Evolutionary conservation across 2,888 invertebrate genomes (phyloP).

Genomic region (Plusia festucae): DNA sequence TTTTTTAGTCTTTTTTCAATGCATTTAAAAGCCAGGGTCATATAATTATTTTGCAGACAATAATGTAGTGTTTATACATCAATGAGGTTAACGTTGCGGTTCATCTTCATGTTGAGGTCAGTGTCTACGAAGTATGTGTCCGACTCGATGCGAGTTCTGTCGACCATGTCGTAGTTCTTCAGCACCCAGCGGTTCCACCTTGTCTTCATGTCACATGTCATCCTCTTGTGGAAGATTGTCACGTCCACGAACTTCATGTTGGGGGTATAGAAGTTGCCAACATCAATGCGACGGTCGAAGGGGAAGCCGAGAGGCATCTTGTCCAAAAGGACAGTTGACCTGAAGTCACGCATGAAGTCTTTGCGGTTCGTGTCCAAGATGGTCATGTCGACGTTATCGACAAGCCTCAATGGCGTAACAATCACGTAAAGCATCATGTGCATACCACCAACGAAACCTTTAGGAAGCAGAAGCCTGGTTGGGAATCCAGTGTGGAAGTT

Average conservation of each 20-base stretch:
- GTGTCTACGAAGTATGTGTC: constrained; percentile 73
- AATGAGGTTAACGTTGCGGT: constrained; percentile 41
- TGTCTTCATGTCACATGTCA: constrained; percentile 81
- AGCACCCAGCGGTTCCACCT: constrained; percentile 81
- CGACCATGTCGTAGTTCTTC: constrained; percentile 74
- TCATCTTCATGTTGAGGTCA: constrained; percentile 63
- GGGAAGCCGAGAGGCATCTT: constrained; percentile 92
- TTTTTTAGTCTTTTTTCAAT: constrained; percentile 33
- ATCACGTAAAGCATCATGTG: constrained; percentile 91
- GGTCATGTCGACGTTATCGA: constrained; percentile 77
- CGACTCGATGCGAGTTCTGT: constrained; percentile 68
- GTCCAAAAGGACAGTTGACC: constrained; percentile 87
- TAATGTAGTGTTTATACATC: constrained; percentile 39
- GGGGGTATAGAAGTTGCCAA: constrained; percentile 90
- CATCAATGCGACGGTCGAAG: constrained; percentile 91
- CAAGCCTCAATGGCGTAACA: constrained; percentile 87
- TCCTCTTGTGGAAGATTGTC: constrained; percentile 90
- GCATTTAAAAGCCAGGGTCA: constrained; percentile 16
- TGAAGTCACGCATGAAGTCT: constrained; percentile 80
- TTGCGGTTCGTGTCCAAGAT: constrained; percentile 83
- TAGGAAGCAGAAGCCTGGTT: constrained; percentile 92
- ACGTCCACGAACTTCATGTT: constrained; percentile 92
- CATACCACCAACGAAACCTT: constrained; percentile 91
- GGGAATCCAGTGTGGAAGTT: constrained; percentile 92
- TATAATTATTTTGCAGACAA: constrained; percentile 8